Conservation (phyloP, 2,113 vertebrate species). For the Calypte anna region DNA sequence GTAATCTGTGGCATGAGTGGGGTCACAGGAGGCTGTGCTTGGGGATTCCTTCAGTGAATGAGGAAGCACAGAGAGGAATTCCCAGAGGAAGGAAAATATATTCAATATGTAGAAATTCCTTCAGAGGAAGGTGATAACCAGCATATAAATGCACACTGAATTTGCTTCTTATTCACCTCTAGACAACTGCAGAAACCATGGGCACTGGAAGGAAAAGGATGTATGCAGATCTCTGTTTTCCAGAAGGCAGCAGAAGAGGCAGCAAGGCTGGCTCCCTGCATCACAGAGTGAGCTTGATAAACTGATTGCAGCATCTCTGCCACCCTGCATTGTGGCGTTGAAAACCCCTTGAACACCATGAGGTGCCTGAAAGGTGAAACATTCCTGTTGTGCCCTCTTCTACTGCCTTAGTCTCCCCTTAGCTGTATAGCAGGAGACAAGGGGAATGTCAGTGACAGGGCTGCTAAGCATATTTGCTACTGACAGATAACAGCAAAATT, state of each 20-base stretch:
- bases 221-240: not conserved
- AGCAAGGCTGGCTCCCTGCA: not conserved
- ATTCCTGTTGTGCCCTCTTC: not conserved
- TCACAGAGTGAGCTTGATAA: not conserved
- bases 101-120: not conserved
- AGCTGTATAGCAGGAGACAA: rapidly evolving
- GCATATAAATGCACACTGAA: not conserved
- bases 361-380: not conserved
- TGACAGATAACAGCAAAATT: not conserved
- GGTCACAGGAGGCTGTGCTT: not conserved
- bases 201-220: not conserved
- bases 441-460: not conserved
- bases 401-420: not conserved
- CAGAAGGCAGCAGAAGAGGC: not conserved
- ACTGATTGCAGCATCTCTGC: not conserved
- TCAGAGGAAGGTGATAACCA: not conserved
- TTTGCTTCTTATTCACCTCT: not conserved
- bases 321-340: not conserved
- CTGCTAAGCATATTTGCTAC: not conserved
- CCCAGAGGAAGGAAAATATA: not conserved
- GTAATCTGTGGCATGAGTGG: not conserved
- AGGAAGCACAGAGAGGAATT: not conserved
- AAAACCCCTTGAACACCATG: not conserved
- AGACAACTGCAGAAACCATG: not conserved
- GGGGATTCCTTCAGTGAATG: not conserved